A percentile compares a stretch with the other conserved stretches of the same genome.
These are phyloP conservation scores for Rhinoptilus africanus DNA, from an alignment of 2,113 vertebrate genomes.

Conservation along the genomic window DNA sequence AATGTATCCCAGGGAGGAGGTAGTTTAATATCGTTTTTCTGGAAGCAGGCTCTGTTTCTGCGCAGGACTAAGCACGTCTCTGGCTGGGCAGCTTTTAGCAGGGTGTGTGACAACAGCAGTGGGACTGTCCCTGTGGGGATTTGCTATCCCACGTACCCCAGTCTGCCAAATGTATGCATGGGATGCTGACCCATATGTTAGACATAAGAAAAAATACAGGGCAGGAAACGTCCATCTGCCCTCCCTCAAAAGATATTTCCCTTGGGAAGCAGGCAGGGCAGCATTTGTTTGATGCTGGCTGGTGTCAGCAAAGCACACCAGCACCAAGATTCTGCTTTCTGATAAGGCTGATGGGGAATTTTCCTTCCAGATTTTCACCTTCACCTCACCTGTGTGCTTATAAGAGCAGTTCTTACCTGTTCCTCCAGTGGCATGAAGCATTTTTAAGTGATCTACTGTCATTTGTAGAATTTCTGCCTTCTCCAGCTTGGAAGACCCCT, in stretches of 20 bases:
- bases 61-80: background rate
- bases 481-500: conserved; percentile 94
- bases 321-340: background rate
- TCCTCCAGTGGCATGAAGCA: conserved; percentile 89
- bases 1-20: conserved; percentile 40
- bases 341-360: background rate
- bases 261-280: background rate
- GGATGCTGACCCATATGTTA: background rate
- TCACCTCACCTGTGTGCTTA: background rate
- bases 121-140: background rate
- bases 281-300: background rate
- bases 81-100: background rate
- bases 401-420: conserved; percentile 75
- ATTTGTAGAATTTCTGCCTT: conserved; percentile 96
- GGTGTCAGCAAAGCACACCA: background rate
- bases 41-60: background rate
- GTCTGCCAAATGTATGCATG: background rate
- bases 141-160: background rate
- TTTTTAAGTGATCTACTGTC: conserved; percentile 95
- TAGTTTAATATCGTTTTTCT: background rate
- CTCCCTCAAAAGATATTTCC: background rate
- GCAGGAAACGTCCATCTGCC: background rate
- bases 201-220: background rate
- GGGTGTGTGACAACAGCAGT: background rate
- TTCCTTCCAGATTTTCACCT: background rate